Evolutionary conservation across 2,888 invertebrate species (phyloP).

Genomic region (Odontothrips loti): DNA sequence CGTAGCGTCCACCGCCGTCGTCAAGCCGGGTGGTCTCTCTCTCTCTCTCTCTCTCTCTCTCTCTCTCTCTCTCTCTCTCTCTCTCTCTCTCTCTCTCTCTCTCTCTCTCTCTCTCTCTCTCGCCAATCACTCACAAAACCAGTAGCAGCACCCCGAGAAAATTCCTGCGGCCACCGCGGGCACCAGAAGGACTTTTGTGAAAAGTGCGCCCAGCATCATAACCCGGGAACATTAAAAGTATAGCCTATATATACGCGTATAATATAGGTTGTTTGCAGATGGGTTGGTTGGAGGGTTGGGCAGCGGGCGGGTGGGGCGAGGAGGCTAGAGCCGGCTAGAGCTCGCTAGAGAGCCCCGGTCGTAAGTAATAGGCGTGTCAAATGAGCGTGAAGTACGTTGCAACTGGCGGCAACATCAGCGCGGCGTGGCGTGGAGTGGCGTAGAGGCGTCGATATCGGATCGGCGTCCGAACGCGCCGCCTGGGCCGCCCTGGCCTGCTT

Average conservation of each 20-base stretch:
- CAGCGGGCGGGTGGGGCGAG: neutral
- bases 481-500: neutral
- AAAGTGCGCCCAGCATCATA: too few species aligned
- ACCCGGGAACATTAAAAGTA: too few species aligned
- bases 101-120: too few species aligned
- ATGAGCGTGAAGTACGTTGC: conserved; percentile 22
- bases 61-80: too few species aligned
- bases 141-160: neutral
- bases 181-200: too few species aligned
- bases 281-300: too few species aligned
- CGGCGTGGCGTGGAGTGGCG: neutral
- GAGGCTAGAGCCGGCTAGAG: neutral
- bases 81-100: too few species aligned
- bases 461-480: neutral
- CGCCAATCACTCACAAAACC: neutral
- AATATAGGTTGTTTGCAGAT: too few species aligned
- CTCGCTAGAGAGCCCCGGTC: neutral
- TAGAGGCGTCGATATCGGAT: neutral
- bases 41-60: too few species aligned
- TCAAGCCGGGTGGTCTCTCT: neutral
- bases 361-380: conserved; percentile 24
- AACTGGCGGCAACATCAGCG: neutral
- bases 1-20: neutral
- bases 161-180: too few species aligned
- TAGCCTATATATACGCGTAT: too few species aligned